A percentile compares a stretch with the other conserved stretches of the same genome.
phyloP scores from a whole-genome alignment of 2,113 vertebrate genomes.

The Numenius arquata region DNA sequence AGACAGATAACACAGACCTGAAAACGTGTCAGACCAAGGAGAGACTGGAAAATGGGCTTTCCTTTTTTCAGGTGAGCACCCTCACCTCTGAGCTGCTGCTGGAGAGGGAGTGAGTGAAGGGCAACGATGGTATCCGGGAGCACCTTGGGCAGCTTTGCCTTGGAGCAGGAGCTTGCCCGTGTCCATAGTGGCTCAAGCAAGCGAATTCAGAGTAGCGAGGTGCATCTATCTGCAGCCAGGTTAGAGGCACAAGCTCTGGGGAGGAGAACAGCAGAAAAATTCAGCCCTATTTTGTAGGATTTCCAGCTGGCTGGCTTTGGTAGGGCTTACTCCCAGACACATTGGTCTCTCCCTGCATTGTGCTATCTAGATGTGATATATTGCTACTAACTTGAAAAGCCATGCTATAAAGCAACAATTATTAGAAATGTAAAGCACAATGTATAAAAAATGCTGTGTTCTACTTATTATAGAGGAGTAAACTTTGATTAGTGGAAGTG shows the following conservation, averaged over 20 bases:
- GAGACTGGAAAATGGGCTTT: background rate
- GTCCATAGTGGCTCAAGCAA: fast-evolving
- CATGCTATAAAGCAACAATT: background rate
- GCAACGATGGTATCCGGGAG: background rate
- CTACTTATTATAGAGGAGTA: background rate
- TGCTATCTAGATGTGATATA: background rate
- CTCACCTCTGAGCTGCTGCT: background rate
- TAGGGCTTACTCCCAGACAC: background rate
- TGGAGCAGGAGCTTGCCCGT: background rate
- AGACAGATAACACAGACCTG: background rate
- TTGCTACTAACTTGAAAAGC: background rate
- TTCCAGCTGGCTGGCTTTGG: background rate
- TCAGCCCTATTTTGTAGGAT: background rate
- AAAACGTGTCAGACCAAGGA: background rate
- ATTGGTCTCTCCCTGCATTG: background rate
- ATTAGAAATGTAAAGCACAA: background rate
- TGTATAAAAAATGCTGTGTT: background rate
- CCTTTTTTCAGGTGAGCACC: background rate
- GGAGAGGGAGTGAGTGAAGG: background rate
- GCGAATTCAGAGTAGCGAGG: background rate
- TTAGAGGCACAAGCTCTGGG: background rate
- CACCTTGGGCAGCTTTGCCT: background rate
- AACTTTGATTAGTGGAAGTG: slow-evolving; percentile 28
- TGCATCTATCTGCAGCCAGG: background rate
- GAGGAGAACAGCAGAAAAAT: background rate